These are phyloP conservation scores for Ornithorhynchus anatinus DNA, from an alignment of 2,113 vertebrate species.

Conservation along the genomic window DNA sequence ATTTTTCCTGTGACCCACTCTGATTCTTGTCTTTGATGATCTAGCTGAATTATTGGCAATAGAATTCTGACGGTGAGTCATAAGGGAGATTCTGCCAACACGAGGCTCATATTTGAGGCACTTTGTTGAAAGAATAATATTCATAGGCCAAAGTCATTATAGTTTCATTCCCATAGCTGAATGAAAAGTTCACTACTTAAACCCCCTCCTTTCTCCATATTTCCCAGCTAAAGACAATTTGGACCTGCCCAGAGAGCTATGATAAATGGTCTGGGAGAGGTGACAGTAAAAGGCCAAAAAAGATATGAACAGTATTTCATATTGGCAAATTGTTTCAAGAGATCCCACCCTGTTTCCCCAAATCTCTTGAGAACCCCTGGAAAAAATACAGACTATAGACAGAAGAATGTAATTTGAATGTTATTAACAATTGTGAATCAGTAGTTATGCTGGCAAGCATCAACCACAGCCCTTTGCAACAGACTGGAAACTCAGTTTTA, in stretches of 20 bases:
- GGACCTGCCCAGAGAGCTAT: slow-evolving; percentile 55
- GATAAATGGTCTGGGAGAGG: slow-evolving; percentile 57
- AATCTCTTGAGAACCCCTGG: slow-evolving; percentile 42
- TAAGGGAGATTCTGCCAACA: not conserved
- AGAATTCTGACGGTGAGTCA: slow-evolving; percentile 3
- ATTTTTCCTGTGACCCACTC: slow-evolving; percentile 27
- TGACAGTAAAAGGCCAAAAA: slow-evolving; percentile 50
- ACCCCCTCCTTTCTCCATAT: slow-evolving; percentile 37
- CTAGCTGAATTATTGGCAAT: not conserved
- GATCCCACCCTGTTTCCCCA: slow-evolving; percentile 45
- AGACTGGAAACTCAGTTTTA: slow-evolving; percentile 31
- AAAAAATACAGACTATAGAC: slow-evolving; percentile 39
- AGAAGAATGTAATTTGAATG: slow-evolving; percentile 46
- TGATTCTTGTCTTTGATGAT: slow-evolving; percentile 26
- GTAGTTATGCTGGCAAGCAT: slow-evolving; percentile 24
- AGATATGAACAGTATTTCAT: slow-evolving; percentile 61
- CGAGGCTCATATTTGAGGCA: slow-evolving; percentile 10
- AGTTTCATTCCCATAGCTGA: slow-evolving; percentile 49
- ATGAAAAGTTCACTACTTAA: slow-evolving; percentile 45
- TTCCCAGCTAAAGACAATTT: slow-evolving; percentile 46
- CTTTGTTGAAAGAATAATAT: slow-evolving; percentile 37
- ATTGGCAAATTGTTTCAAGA: slow-evolving; percentile 62
- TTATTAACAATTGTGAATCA: slow-evolving; percentile 42
- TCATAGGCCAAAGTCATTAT: slow-evolving; percentile 45
- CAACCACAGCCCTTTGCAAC: slow-evolving; percentile 4